Evolutionary conservation across 2,113 vertebrate genomes (phyloP).

Genomic region (Rhinolophus ferrumequinum): DNA sequence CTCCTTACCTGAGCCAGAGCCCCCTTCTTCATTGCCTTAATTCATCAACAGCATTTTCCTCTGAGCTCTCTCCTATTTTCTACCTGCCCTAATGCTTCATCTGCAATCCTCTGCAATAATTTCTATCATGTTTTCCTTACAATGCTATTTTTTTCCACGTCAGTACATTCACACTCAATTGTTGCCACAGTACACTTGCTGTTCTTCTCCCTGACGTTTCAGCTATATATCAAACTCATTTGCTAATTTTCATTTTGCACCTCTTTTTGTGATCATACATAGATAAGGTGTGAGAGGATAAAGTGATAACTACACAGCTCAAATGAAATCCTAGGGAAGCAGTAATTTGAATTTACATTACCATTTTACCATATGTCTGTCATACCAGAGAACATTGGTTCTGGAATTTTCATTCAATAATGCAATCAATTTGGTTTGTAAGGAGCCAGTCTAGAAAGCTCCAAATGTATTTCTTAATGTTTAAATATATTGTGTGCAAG

Average conservation of each 20-base stretch:
- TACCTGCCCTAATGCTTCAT: neutral
- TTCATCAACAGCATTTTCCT: neutral
- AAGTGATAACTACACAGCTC: neutral
- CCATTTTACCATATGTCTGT: neutral
- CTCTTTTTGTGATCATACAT: neutral
- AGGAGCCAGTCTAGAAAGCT: neutral
- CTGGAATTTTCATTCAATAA: constrained; percentile 32
- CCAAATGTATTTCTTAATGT: constrained; percentile 4
- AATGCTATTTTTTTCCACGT: constrained; percentile 58
- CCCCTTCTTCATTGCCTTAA: neutral
- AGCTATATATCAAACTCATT: constrained; percentile 34
- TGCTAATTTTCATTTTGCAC: constrained; percentile 69
- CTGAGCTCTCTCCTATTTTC: neutral
- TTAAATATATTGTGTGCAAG: constrained; percentile 59
- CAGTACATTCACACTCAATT: constrained; percentile 67
- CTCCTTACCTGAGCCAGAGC: neutral
- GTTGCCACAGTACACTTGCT: constrained; percentile 67
- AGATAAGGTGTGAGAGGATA: neutral
- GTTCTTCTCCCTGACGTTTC: constrained; percentile 58
- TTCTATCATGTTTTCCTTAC: constrained; percentile 54
- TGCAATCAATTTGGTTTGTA: constrained; percentile 40
- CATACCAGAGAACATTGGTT: neutral
- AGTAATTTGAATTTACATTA: neutral
- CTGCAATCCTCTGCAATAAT: neutral
- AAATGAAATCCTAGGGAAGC: neutral